These are phyloP conservation scores for Amphipyra berbera DNA, from an alignment of 2,888 invertebrate species.

Conservation along the genomic window DNA sequence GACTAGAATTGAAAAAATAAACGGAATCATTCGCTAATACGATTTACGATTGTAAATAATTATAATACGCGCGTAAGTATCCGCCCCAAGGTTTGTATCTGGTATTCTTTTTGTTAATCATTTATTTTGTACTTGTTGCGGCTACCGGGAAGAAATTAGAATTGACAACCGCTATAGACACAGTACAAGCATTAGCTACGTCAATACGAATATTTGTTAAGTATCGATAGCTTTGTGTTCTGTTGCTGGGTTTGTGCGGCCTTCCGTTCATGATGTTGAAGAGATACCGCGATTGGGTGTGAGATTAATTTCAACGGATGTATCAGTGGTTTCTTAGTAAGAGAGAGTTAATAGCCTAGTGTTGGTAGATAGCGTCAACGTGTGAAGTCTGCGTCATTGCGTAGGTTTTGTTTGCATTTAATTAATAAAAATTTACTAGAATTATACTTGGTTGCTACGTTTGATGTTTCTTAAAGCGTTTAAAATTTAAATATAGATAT, in stretches of 20 bases:
- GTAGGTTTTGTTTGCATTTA: slow-evolving; percentile 53
- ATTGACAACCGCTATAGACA: slow-evolving; percentile 55
- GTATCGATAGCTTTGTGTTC: slow-evolving; percentile 22
- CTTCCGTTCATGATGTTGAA: slow-evolving; percentile 24
- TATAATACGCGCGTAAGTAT: slow-evolving; percentile 68
- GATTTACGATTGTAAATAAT: slow-evolving; percentile 84
- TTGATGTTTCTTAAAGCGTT: slow-evolving; percentile 9
- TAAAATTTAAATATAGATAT: not conserved
- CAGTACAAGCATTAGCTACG: slow-evolving; percentile 40
- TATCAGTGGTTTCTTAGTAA: slow-evolving; percentile 24
- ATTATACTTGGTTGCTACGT: slow-evolving; percentile 29
- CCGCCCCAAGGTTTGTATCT: slow-evolving; percentile 63
- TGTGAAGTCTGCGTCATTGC: slow-evolving; percentile 51
- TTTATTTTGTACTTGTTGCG: slow-evolving; percentile 54
- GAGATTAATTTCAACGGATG: slow-evolving; percentile 17
- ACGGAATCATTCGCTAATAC: slow-evolving; percentile 73
- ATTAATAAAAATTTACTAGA: slow-evolving; percentile 31
- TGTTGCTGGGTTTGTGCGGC: slow-evolving; percentile 20
- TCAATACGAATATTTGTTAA: slow-evolving; percentile 10
- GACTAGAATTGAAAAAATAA: slow-evolving; percentile 79
- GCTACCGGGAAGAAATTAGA: slow-evolving; percentile 35
- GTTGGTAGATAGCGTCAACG: slow-evolving; percentile 39
- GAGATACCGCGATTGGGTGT: slow-evolving; percentile 41
- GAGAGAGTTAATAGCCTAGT: slow-evolving; percentile 31
- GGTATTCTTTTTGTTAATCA: slow-evolving; percentile 61